Evolutionary conservation across 2,797 vertebrate species (phyloP).

Genomic region (Aulostomus chinensis): DNA sequence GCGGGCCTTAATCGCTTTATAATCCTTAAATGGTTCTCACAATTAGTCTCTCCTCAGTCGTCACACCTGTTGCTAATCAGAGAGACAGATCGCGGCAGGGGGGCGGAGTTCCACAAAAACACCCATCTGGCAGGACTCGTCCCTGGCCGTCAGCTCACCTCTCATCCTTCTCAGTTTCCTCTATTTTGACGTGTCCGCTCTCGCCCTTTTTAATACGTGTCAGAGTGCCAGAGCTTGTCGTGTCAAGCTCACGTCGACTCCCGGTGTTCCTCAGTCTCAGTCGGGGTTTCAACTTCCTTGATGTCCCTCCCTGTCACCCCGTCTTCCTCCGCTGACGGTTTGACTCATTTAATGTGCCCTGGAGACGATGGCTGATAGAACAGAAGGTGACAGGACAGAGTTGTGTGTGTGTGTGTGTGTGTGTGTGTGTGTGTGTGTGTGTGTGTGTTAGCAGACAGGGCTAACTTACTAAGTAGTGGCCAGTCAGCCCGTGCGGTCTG

Average conservation of each 20-base stretch:
- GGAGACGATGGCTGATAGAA: conserved; percentile 61
- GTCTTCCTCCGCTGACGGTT: conserved; percentile 39
- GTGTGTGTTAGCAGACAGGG: conserved; percentile 24
- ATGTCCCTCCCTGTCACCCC: conserved; percentile 42
- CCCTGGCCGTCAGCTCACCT: conserved; percentile 15
- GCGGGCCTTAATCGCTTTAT: too few species aligned
- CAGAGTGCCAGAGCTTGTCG: conserved; percentile 56
- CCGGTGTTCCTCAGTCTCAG: conserved; percentile 18
- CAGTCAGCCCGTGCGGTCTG: conserved; percentile 53
- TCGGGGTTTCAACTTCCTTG: conserved; percentile 30
- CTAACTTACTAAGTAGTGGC: conserved; percentile 37
- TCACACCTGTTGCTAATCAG: too few species aligned
- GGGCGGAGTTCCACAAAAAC: too few species aligned
- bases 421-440: conserved; percentile 33
- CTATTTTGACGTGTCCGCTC: conserved; percentile 67
- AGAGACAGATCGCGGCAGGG: too few species aligned
- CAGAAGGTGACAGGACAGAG: conserved; percentile 59
- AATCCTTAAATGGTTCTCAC: too few species aligned
- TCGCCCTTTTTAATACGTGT: conserved; percentile 59
- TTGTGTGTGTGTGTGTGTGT: conserved; percentile 24
- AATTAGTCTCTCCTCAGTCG: too few species aligned
- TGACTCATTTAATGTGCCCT: conserved; percentile 59
- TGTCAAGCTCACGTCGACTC: conserved; percentile 43
- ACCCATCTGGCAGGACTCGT: too few species aligned
- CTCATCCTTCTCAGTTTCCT: conserved; percentile 38